Conservation (phyloP, 2,888 invertebrate species). For the Meganola albula region DNA sequence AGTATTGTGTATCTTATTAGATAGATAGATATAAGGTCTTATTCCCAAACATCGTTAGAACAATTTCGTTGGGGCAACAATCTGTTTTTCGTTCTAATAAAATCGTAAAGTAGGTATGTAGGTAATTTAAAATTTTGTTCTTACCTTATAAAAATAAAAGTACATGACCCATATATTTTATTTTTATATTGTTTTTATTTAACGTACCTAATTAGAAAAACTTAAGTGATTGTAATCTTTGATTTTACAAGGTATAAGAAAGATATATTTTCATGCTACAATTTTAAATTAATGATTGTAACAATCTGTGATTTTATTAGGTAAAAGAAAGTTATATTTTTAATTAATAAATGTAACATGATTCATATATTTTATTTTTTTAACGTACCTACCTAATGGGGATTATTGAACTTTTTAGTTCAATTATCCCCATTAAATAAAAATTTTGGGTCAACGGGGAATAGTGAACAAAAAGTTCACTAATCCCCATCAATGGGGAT, state of each 20-base stretch:
- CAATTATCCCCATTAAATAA: slow-evolving; percentile 7
- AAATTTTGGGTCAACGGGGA: slow-evolving; percentile 9
- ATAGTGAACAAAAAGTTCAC: slow-evolving; percentile 9
- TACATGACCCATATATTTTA: slow-evolving; percentile 9
- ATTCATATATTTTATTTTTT: slow-evolving; percentile 1
- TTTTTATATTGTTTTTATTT: slow-evolving; percentile 9
- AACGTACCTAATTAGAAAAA: slow-evolving; percentile 10
- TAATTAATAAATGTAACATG: slow-evolving; percentile 1
- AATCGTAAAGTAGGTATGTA: slow-evolving; percentile 9
- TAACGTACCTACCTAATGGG: slow-evolving; percentile 6
- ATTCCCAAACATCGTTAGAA: slow-evolving; percentile 10
- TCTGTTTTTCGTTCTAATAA: slow-evolving; percentile 9
- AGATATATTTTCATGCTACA: slow-evolving; percentile 7
- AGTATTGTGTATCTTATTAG: slow-evolving; percentile 10
- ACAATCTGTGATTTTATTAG: neutral
- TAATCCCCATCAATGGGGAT: slow-evolving; percentile 8
- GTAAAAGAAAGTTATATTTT: slow-evolving; percentile 1
- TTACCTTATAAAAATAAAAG: slow-evolving; percentile 8
- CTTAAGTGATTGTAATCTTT: slow-evolving; percentile 10
- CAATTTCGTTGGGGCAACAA: slow-evolving; percentile 9
- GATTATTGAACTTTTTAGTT: slow-evolving; percentile 8
- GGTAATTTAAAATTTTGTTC: slow-evolving; percentile 8
- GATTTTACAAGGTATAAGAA: slow-evolving; percentile 7
- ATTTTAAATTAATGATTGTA: neutral
- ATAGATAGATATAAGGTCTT: slow-evolving; percentile 9